A percentile compares a stretch with the other conserved stretches of the same genome.
Evolutionary conservation across 2,888 invertebrate genomes (phyloP).

Genomic region (Sminthurinus aureus): DNA sequence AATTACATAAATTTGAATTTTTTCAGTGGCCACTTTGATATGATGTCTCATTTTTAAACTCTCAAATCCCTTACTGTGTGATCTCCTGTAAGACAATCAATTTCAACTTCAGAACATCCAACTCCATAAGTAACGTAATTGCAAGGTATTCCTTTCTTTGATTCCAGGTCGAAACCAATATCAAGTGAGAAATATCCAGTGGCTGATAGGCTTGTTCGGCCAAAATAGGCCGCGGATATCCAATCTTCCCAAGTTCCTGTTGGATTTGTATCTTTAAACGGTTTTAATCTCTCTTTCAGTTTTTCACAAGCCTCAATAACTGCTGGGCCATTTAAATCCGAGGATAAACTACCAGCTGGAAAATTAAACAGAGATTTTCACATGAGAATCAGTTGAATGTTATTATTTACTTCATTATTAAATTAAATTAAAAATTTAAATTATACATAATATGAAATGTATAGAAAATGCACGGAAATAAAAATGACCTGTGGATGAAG

Average conservation of each 20-base stretch:
- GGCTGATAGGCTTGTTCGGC: constrained; percentile 80
- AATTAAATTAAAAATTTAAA: too few species aligned
- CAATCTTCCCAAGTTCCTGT: constrained; percentile 84
- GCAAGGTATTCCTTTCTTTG: constrained; percentile 65
- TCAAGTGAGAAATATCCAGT: constrained; percentile 75
- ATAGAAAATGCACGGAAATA: too few species aligned
- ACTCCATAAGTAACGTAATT: constrained; percentile 88
- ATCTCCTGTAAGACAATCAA: constrained; percentile 93
- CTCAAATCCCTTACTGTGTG: constrained; percentile 71
- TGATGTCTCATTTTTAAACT: not conserved
- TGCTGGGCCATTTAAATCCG: constrained; percentile 92
- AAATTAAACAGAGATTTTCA: too few species aligned
- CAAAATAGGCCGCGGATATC: constrained; percentile 78
- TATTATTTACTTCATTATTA: too few species aligned
- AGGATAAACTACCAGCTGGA: constrained; percentile 81
- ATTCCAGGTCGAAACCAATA: constrained; percentile 45
- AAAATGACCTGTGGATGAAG: constrained; percentile 71
- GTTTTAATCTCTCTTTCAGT: constrained; percentile 76
- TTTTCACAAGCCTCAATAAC: constrained; percentile 82
- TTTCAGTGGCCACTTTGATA: not conserved
- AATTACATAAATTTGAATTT: not conserved
- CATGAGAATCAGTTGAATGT: too few species aligned
- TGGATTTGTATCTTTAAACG: constrained; percentile 78
- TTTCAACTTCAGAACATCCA: constrained; percentile 88
- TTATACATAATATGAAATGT: too few species aligned